A percentile compares a stretch with the other conserved stretches of the same genome.
Conservation (phyloP, 2,888 invertebrate species). For the Eupithecia vulgata region DNA sequence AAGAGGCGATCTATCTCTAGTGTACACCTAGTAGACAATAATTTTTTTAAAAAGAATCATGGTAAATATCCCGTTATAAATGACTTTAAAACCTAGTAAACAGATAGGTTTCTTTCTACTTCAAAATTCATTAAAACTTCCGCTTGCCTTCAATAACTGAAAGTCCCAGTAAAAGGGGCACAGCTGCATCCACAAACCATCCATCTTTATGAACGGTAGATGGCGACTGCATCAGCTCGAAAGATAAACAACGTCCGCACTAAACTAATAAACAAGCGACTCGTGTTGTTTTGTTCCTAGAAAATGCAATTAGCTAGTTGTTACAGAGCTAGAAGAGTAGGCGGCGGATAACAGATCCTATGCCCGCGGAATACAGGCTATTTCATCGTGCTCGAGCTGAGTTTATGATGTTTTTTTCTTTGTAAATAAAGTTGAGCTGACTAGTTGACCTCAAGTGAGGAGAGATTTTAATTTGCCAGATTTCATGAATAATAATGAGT, state of each 20-base stretch:
- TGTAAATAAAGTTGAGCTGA: conserved; percentile 31
- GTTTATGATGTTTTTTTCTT: conserved; percentile 28
- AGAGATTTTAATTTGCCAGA: conserved; percentile 11
- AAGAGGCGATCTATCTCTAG: neutral
- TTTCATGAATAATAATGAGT: conserved; percentile 12
- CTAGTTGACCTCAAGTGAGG: conserved; percentile 27
- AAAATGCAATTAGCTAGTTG: conserved; percentile 44
- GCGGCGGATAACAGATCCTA: conserved; percentile 30
- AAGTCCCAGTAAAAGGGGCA: neutral
- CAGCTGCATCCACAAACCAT: conserved; percentile 18
- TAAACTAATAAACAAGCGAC: conserved; percentile 40
- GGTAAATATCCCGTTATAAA: too few species aligned
- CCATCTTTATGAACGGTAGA: conserved; percentile 26
- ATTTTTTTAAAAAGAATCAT: too few species aligned
- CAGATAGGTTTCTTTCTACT: neutral
- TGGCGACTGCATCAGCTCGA: conserved; percentile 26
- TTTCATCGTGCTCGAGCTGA: conserved; percentile 21
- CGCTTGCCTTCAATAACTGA: neutral
- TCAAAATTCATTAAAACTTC: neutral
- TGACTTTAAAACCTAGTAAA: too few species aligned
- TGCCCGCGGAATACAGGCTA: conserved; percentile 22
- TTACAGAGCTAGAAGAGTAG: conserved; percentile 27
- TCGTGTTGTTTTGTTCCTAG: conserved; percentile 42
- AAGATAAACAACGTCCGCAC: conserved; percentile 36
- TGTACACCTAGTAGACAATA: too few species aligned